Evolutionary conservation across 2,797 vertebrate genomes (phyloP).

Genomic region (Naso thynnoides): DNA sequence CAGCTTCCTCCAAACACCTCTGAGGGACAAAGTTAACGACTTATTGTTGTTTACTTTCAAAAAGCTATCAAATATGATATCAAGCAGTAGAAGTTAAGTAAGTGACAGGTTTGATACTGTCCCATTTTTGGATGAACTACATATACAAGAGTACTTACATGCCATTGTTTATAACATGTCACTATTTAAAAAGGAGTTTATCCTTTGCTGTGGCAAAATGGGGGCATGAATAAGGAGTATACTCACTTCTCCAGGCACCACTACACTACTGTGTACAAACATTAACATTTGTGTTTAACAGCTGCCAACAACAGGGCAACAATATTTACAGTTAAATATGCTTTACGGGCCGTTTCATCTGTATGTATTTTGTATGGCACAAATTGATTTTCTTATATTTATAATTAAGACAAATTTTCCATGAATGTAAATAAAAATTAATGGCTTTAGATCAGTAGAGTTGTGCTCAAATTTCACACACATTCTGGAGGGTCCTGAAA

Average conservation of each 20-base stretch:
- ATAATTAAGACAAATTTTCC: not conserved
- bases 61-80: not conserved
- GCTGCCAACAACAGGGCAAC: not conserved
- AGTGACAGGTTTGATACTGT: too few species aligned
- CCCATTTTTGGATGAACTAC: too few species aligned
- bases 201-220: too few species aligned
- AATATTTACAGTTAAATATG: not conserved
- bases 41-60: not conserved
- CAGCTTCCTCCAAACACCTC: conserved; percentile 82
- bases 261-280: too few species aligned
- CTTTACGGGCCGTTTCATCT: conserved; percentile 1
- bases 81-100: too few species aligned
- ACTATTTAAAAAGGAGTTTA: too few species aligned
- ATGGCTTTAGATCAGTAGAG: not conserved
- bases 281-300: too few species aligned
- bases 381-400: not conserved
- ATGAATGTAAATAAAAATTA: not conserved
- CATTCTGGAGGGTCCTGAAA: not conserved
- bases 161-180: too few species aligned
- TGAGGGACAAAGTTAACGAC: conserved; percentile 24
- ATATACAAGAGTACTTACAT: too few species aligned
- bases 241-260: too few species aligned
- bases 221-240: too few species aligned
- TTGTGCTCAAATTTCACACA: not conserved
- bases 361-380: not conserved